Conservation (phyloP, 2,797 vertebrate genomes). For the Sebastiscus tertius region DNA sequence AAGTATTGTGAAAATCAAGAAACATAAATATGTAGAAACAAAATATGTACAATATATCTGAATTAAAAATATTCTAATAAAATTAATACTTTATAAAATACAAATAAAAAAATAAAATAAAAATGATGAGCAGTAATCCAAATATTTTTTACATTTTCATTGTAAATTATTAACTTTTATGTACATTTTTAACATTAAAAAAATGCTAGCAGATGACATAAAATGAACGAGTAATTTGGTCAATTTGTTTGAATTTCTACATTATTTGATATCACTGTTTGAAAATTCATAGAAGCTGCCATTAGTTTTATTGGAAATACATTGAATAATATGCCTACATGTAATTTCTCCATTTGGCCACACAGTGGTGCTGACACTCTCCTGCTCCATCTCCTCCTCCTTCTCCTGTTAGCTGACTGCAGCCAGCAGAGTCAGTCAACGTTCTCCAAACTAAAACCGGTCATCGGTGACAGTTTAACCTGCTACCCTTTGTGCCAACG, state of each 20-base stretch:
- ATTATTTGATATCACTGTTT: not conserved
- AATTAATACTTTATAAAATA: not conserved
- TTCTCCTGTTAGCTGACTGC: not conserved
- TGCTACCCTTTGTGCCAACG: not conserved
- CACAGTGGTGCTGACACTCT: conserved; percentile 45
- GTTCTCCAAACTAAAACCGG: not conserved
- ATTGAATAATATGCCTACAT: not conserved
- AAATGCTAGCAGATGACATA: not conserved
- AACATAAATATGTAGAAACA: no score
- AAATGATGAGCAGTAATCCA: not conserved
- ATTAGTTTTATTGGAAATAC: not conserved
- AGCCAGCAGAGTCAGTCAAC: not conserved
- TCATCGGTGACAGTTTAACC: not conserved
- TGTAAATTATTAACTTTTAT: not conserved
- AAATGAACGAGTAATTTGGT: not conserved
- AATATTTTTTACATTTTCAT: not conserved
- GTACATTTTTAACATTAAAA: not conserved
- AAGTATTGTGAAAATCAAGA: not conserved
- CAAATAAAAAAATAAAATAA: not conserved
- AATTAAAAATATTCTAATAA: not conserved
- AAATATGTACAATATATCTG: not conserved
- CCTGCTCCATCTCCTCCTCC: not conserved
- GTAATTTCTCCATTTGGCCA: conserved; percentile 38
- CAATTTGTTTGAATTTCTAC: not conserved
- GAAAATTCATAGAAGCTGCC: not conserved